Base-by-base conservation (phyloP, 1,140 invertebrate genomes). In the Hyles vespertilio region DNA sequence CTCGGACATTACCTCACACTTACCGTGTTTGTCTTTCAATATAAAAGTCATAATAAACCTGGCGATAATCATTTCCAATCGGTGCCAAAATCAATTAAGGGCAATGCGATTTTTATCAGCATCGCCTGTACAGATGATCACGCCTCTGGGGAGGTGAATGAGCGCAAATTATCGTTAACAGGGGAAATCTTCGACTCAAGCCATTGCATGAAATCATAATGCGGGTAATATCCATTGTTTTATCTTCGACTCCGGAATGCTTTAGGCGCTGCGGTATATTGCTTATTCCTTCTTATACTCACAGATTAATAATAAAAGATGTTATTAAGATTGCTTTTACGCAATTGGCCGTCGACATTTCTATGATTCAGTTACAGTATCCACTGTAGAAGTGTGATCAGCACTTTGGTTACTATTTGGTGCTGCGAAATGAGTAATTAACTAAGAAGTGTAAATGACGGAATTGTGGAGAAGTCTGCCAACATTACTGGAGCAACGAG, bases 101-200 rank as follows among this genome's bases (percentile, higher is more conserved):
- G 51, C 67, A 67, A 70, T 70, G 62, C 49, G 65, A 63, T 65
- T 67, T 70, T 70, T 70, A 67, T 67, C 62, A 65, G 69, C 53
- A 58, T 51, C 52, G 22, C 22, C 22, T 22, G 58, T 59, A 5
- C 45, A 57, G 32, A 49, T 11, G 56, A 46, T 56, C 56, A 9
- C 10, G 32, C 43, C 56, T 32, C 33, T 6, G 56, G 57, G 45
- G 32, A 51, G 43, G 12, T 5, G 36, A 8, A 54, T 54, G 57
- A 51, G 46, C 32, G 55, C 50, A 46, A 61, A 55, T 65, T 69
- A 76, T 76, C 54, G 59, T 61, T 57, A 60, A 54, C 63, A 40
- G 53, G 65, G 69, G 69, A 74, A 69, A 76, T 72, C 63, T 68
- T 57, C 52, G 22, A 11, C 12, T 46, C 50, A 51, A 44, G 56